Evolutionary conservation across 1,140 invertebrate species (phyloP).

Genomic region (Zaprionus ghesquierei): DNA sequence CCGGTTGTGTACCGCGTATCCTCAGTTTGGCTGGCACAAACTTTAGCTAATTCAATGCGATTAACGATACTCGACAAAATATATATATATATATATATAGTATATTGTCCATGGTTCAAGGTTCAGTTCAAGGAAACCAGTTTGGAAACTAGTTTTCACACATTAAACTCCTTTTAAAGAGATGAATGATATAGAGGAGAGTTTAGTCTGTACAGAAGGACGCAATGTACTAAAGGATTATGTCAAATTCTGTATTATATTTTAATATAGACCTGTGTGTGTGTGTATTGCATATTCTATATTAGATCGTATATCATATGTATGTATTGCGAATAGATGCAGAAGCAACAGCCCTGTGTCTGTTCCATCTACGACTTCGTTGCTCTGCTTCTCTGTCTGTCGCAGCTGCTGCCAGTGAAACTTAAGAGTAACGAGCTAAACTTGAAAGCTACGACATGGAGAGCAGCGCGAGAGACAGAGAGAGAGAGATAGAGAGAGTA

Average conservation of each 20-base stretch:
- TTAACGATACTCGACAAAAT: neutral
- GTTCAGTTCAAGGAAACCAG: neutral
- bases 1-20: neutral
- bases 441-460: neutral
- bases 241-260: neutral
- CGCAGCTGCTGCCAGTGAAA: neutral
- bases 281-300: neutral
- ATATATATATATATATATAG: neutral
- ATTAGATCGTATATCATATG: neutral
- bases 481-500: neutral
- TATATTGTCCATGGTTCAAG: neutral
- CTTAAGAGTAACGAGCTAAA: neutral
- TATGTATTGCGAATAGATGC: neutral
- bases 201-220: neutral
- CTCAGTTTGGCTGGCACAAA: neutral
- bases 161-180: neutral
- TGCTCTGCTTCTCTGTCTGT: neutral
- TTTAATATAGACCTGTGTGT: neutral
- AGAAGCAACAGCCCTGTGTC: slow-evolving; percentile 1
- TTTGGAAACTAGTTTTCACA: neutral
- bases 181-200: neutral
- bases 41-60: neutral
- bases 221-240: neutral
- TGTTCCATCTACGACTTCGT: neutral
- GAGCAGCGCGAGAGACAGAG: neutral